These are phyloP conservation scores for Agrypnus murinus DNA, from an alignment of 2,888 invertebrate genomes.

Conservation along the genomic window DNA sequence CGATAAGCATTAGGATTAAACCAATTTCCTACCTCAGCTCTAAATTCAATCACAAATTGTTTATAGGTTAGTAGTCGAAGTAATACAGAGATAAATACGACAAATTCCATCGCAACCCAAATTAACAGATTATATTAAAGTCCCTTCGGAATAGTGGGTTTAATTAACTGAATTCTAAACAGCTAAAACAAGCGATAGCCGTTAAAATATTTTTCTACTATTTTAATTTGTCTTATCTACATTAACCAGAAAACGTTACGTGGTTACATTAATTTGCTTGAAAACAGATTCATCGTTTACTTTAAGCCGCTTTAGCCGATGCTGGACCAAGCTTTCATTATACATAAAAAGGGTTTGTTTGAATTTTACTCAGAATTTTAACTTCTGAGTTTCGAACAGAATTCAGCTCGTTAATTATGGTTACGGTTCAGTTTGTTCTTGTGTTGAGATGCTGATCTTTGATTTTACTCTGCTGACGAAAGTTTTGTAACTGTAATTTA, in stretches of 20 bases:
- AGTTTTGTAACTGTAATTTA: slow-evolving; percentile 25
- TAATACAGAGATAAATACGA: no score
- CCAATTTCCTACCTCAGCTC: no score
- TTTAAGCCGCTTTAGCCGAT: slow-evolving; percentile 24
- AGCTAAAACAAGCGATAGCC: no score
- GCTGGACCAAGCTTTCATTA: slow-evolving; percentile 7
- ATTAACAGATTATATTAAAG: no score
- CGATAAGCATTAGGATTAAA: no score
- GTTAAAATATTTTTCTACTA: background rate
- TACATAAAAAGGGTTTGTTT: background rate
- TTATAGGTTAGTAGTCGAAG: no score
- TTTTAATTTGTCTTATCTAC: slow-evolving; percentile 13
- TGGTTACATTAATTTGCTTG: slow-evolving; percentile 11
- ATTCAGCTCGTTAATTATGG: slow-evolving; percentile 25
- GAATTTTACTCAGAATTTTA: slow-evolving; percentile 14
- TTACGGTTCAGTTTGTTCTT: slow-evolving; percentile 20
- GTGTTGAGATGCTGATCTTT: slow-evolving; percentile 7
- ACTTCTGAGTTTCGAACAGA: slow-evolving; percentile 9
- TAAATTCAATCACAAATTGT: no score
- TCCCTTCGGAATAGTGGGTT: no score
- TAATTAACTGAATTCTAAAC: no score
- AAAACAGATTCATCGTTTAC: slow-evolving; percentile 8
- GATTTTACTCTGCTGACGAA: slow-evolving; percentile 28
- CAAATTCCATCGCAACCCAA: no score
- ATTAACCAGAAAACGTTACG: background rate